Base-by-base conservation (phyloP, 2,797 vertebrate genomes). In the Centroberyx gerrardi region DNA sequence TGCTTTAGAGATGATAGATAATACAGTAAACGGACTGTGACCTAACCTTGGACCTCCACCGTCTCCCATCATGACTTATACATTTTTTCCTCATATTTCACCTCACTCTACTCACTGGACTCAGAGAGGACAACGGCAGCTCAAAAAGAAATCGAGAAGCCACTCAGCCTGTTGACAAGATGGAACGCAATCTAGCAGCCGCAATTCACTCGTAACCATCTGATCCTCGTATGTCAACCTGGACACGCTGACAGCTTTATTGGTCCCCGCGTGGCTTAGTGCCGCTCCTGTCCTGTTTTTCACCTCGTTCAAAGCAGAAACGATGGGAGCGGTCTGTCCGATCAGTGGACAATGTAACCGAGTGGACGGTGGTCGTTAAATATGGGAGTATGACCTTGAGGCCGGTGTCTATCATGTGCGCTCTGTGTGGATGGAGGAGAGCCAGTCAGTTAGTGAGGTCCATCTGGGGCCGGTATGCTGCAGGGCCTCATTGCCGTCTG, bases 331-430 rank as follows among this genome's bases (percentile, higher is more conserved):
- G 64, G 64, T 66, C 36, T 67, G 75, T 78, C 61, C 74, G 64
- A 87, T 64, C 83, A 86, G 69, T 40, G 46, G 51, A 36, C 13
- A 9, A 58, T 72, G 72, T 40, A 76, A 58, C 53, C 36, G 62
- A 89, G 90, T 66, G 42, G 53, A 71, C 66, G 22, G 61, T 71
- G 58, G 61, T 84, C 74, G 80, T 87, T 88, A 80, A 81, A 90
- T 83, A 82, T 85, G 33, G 17, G 49, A 22, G 14, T 65, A 81
- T 91, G 84, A 90, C 79, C 78, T 82, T 80, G 62, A 74, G 59
- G 18, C 8, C 29, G 44, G 27, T 48, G 8, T 59, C 42, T 53
- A 55, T 31, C 58, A 28, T 44, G 42, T 18, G 15, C 56, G 38
- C 59, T 58, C 28, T 33, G 18, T n/a, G 17, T 27, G 61, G 9